phyloP scores from a whole-genome alignment of 2,113 vertebrate genomes.

The Pseudorectes ferrugineus region DNA sequence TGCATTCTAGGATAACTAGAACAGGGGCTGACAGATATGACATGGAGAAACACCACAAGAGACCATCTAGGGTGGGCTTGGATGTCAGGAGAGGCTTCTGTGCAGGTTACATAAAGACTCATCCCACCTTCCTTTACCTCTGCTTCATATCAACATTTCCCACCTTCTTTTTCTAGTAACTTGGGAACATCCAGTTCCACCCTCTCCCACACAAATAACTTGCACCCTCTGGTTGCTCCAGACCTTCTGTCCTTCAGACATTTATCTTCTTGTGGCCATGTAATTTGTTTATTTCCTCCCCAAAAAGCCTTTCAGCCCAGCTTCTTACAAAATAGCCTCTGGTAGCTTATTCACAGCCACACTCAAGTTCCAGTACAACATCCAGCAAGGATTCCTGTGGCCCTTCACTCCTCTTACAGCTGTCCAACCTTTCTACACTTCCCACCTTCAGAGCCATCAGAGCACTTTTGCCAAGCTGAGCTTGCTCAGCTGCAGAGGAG shows the following conservation, averaged over 20 bases:
- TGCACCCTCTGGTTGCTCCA: not conserved
- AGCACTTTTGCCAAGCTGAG: not conserved
- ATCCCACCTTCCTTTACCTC: not conserved
- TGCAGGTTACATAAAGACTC: not conserved
- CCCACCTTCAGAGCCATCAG: not conserved
- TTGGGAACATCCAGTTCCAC: not conserved
- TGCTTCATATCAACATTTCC: not conserved
- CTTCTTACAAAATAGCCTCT: not conserved
- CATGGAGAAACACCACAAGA: not conserved
- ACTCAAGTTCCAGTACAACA: not conserved
- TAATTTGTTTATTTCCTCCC: not conserved
- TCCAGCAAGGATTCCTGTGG: not conserved
- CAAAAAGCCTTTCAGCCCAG: not conserved
- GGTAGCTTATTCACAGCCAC: not conserved
- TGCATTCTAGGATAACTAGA: not conserved
- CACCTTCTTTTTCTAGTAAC: not conserved
- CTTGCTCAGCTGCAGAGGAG: not conserved
- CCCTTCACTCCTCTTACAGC: not conserved
- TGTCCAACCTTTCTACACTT: not conserved
- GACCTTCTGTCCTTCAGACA: not conserved
- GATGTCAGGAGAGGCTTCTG: not conserved
- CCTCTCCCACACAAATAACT: not conserved
- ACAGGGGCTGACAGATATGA: not conserved
- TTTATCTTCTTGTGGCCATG: not conserved
- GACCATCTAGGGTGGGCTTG: not conserved